Base-by-base conservation (phyloP, 2,113 vertebrate species). In the Stigmatopora nigra region DNA sequence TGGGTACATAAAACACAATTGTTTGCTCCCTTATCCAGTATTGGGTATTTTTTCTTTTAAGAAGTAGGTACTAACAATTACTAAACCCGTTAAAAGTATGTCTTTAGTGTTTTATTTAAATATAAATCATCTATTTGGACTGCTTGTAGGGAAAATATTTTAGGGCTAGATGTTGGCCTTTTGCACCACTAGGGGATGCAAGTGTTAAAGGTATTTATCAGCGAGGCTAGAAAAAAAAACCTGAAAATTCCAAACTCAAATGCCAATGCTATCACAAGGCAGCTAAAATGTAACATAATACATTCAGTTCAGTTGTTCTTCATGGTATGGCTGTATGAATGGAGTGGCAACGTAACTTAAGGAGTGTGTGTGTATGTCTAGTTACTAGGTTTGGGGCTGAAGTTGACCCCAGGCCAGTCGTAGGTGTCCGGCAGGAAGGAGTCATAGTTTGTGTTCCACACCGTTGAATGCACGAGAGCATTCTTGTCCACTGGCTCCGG, bases 401-500 rank as follows among this genome's bases (percentile, higher is more conserved):
- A 82, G 16, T 80, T 76, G 46, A 93, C 90, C 10, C 87, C 92
- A 0, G 94, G 93, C 95, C 94, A 99, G 48, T 95, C 92, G 1
- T 98, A 99, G 15, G 93, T 86, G 8, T 98, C 97, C 0, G 96
- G 96, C 67, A 97, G 79, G 82, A 98, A 92, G 69, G 93, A 98
- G 46, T 98, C 94, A 0, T 98, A 99, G 8, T 92, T 70, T 1
- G 91, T 96, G 82, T 81, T 85, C 94, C 95, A 99, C 13, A 94
- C 79, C 67, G 91, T 93, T 1, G 94, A 89, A 5, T 90, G 88
- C 16, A 98, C 75, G 59, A 93, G 92, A 0, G 68, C 48, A 17
- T 85, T 83, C 87, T 99, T 99, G 85, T 98, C 93, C 48, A 86
- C 7, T 0, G 96, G 97, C 71, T 99, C 97, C 1, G 97, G 97